Evolutionary conservation across 2,888 invertebrate species (phyloP).

Genomic region (Agrotis exclamationis): DNA sequence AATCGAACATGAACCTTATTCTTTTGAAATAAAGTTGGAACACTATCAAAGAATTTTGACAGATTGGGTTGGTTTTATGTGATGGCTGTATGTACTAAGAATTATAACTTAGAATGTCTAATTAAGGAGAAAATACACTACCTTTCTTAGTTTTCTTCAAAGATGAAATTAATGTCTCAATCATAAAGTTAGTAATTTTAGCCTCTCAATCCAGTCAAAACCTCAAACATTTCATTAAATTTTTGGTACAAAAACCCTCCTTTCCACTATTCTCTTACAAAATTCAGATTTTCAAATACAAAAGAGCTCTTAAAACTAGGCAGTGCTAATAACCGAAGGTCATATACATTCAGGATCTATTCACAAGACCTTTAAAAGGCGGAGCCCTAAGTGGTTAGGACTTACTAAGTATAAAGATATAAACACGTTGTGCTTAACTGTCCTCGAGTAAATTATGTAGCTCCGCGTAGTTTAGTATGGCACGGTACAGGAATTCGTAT

Average conservation of each 20-base stretch:
- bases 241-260: conserved; percentile 8
- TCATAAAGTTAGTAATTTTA: conserved; percentile 14
- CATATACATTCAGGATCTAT: conserved; percentile 51
- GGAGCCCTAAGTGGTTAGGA: conserved; percentile 44
- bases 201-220: conserved; percentile 25
- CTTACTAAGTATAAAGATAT: conserved; percentile 38
- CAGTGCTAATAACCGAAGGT: conserved; percentile 37
- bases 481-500: conserved; percentile 98
- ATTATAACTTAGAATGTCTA: too few species aligned
- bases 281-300: conserved; percentile 21
- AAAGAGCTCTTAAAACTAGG: conserved; percentile 59
- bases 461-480: conserved; percentile 97
- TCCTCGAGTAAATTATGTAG: conserved; percentile 94
- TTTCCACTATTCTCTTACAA: neutral
- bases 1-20: too few species aligned
- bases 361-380: conserved; percentile 65
- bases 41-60: too few species aligned
- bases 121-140: neutral
- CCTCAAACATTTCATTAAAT: neutral
- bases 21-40: too few species aligned
- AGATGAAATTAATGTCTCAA: conserved; percentile 13
- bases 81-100: too few species aligned
- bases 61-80: too few species aligned
- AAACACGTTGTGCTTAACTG: conserved; percentile 79
- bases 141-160: too few species aligned